A percentile compares a stretch with the other conserved stretches of the same genome.
These are phyloP conservation scores for Pegoplata infirma DNA, from an alignment of 2,888 invertebrate genomes.

Conservation along the genomic window DNA sequence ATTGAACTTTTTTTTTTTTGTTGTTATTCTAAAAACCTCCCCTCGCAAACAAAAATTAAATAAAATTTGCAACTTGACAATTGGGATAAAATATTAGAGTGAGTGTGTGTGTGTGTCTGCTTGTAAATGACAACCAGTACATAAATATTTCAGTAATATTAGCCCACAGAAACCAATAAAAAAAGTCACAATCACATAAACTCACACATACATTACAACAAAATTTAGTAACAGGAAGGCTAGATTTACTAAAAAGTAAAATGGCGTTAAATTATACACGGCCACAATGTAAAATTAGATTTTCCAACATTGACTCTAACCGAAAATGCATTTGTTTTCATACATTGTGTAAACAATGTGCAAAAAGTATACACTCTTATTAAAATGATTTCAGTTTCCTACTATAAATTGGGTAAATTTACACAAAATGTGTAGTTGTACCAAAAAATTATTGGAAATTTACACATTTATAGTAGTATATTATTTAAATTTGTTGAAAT, in stretches of 20 bases:
- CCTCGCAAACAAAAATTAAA: constrained; percentile 5
- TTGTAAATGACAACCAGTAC: constrained; percentile 39
- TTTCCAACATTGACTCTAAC: constrained; percentile 19
- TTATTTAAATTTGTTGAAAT: too few relatives aligned
- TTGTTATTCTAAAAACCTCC: too few relatives aligned
- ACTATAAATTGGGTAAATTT: too few relatives aligned
- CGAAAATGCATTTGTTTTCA: not conserved
- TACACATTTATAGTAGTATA: too few relatives aligned
- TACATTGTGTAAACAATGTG: not conserved
- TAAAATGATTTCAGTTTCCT: too few relatives aligned
- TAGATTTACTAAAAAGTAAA: constrained; percentile 30
- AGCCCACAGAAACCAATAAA: constrained; percentile 48
- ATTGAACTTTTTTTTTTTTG: constrained; percentile 34
- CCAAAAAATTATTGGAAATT: too few relatives aligned
- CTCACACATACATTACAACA: not conserved
- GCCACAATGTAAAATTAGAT: constrained; percentile 45
- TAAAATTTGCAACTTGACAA: constrained; percentile 23
- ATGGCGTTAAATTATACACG: constrained; percentile 50
- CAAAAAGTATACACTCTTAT: not conserved
- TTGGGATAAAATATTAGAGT: not conserved
- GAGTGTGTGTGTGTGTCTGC: not conserved
- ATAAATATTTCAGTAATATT: constrained; percentile 58
- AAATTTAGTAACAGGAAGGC: constrained; percentile 27
- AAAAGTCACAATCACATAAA: constrained; percentile 20
- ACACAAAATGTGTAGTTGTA: too few relatives aligned